Conservation (phyloP, 2,888 invertebrate genomes). For the Amiota mariae region DNA sequence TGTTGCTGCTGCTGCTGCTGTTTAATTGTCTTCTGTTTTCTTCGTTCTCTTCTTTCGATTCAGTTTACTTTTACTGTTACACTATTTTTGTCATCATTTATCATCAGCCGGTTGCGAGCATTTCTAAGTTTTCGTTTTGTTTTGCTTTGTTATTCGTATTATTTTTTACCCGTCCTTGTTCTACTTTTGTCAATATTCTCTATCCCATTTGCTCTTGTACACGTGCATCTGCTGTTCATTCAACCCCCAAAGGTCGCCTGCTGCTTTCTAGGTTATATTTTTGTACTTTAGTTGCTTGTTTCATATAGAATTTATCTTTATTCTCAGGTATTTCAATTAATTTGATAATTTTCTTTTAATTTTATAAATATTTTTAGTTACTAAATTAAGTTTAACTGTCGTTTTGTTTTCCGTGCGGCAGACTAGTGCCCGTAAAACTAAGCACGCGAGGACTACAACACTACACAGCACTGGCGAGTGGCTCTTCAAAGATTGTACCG, state of each 20-base stretch:
- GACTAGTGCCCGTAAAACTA: too few species aligned
- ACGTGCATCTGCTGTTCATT: slow-evolving; percentile 33
- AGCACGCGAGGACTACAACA: neutral
- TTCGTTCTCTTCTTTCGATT: neutral
- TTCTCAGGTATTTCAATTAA: neutral
- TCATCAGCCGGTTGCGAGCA: slow-evolving; percentile 53
- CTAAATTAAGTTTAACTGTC: neutral
- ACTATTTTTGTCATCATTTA: slow-evolving; percentile 5
- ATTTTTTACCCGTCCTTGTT: slow-evolving; percentile 21
- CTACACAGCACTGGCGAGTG: neutral
- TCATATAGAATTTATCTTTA: neutral
- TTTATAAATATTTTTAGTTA: neutral
- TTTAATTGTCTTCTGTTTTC: slow-evolving; percentile 5
- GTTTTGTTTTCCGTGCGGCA: neutral
- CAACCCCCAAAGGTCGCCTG: slow-evolving; percentile 17
- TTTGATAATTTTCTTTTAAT: neutral
- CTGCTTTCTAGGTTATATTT: slow-evolving; percentile 16
- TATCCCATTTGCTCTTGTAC: slow-evolving; percentile 35
- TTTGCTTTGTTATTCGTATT: slow-evolving; percentile 57
- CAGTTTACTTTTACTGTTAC: slow-evolving; percentile 27
- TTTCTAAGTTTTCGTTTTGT: slow-evolving; percentile 50
- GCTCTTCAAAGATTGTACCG: neutral
- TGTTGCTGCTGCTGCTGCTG: too few species aligned
- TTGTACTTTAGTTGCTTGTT: slow-evolving; percentile 8
- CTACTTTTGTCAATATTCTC: slow-evolving; percentile 36